Base-by-base conservation (phyloP, 2,797 vertebrate species). In the Clarias pachynema region DNA sequence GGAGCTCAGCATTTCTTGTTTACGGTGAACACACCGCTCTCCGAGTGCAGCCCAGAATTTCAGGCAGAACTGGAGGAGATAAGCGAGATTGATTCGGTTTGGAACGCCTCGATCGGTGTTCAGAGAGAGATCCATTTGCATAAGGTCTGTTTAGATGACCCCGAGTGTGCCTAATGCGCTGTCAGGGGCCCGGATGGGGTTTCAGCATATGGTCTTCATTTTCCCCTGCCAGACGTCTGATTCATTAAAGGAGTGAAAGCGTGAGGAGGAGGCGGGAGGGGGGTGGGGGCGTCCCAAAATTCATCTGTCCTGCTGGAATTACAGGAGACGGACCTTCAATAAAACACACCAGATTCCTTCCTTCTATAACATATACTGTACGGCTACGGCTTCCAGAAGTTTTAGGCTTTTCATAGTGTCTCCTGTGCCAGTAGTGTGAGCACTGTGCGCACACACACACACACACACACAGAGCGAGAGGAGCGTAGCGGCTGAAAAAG, bases 81-180 rank as follows among this genome's bases (percentile, higher is more conserved):
- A 87, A 89, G 69, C 85, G 82, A 87, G 79, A 90, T 91, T 91
- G 29, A 77, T 92, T 84, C 77, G 68, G 82, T 86, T 88, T 79
- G 82, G 79, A 89, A 86, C 89, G 84, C n/a, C 49, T 37, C 53
- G 57, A 57, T 69, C 37, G 29, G 31, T 15, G 74, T 82, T 65
- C 66, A 34, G 57, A n/a, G 75, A 20, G 20, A 77, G 78, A 85
- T 86, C 62, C 62, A 93, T 93, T 91, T 89, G 89, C 91, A 89
- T 92, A 87, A 90, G 89, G 88, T 90, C 88, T 92, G 91, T 93
- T 91, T 90, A 88, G 85, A 92, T 86, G 91, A 90, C 89, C 87
- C 88, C 81, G 88, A 89, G 87, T 89, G 87, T 84, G 12, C 75
- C 31, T 37, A 7, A 62, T 34, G 26, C 3, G 22, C 57, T n/a